Evolutionary conservation across 2,888 invertebrate genomes (phyloP).

Genomic region (Thyatira batis): DNA sequence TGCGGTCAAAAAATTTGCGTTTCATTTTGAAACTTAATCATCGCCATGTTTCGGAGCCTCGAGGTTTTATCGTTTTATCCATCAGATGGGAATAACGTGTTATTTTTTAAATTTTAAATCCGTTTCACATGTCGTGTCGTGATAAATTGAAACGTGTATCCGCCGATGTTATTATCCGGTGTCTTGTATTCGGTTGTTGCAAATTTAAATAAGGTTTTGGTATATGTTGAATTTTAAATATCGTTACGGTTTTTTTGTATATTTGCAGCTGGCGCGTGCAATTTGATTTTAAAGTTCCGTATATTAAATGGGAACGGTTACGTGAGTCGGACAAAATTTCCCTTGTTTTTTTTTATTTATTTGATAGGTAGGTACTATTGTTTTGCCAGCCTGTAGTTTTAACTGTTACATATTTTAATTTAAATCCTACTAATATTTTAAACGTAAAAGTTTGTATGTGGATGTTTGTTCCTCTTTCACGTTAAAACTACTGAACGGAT

Average conservation of each 20-base stretch:
- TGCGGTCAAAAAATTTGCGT: background rate
- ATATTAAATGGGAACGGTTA: too few species aligned
- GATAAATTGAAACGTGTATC: conserved; percentile 32
- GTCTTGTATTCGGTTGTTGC: background rate
- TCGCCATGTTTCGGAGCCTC: conserved; percentile 5
- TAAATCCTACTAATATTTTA: too few species aligned
- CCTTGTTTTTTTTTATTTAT: too few species aligned
- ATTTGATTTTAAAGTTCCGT: too few species aligned
- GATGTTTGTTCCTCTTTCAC: too few species aligned
- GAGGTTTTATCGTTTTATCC: conserved; percentile 10
- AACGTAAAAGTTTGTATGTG: too few species aligned
- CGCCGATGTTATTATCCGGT: conserved; percentile 21
- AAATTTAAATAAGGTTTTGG: background rate
- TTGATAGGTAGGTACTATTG: too few species aligned
- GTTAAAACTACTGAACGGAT: too few species aligned
- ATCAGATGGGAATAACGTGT: conserved; percentile 15
- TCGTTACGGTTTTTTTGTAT: background rate
- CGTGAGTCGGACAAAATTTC: too few species aligned
- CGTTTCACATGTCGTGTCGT: conserved; percentile 24
- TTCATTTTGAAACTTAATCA: conserved; percentile 17
- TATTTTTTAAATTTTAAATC: conserved; percentile 35
- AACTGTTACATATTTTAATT: too few species aligned
- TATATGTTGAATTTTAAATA: background rate
- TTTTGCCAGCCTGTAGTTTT: too few species aligned
- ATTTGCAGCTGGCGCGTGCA: background rate